Evolutionary conservation across 2,888 invertebrate genomes (phyloP), one percentile per base, ranked within the genome.

Genomic region (Hartigia nigra): DNA sequence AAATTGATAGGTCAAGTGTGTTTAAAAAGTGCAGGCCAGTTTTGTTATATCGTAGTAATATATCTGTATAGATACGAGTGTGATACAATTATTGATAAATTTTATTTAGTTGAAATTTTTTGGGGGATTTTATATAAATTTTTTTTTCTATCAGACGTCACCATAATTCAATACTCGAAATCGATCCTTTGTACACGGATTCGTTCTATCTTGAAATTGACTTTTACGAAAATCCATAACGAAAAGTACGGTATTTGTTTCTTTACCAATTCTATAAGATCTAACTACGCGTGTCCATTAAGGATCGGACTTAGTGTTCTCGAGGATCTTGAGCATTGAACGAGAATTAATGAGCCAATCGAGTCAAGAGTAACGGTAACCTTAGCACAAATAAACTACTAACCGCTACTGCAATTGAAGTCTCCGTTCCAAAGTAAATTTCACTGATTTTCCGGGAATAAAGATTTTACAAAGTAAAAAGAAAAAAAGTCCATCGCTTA

Each of bases 311-410:
- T 55, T 55, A 55, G 55, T 9, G 55, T 23, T 55, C 55, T 55
- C 9, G 23, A 55, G 55, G 79, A 81, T 80, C 83, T 83, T 81
- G 79, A 84, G 85, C 81, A 83, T 81, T 78, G 80, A 80, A 81
- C 85, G 79, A 77, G 82, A 85, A 85, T 86, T 84, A 86, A 86
- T 81, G 84, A 84, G 83, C 81, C 80, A 82, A 23, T 55, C 55
- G 23, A 55, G 23, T 55, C 55, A 9, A 55, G 55, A 55, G 55
- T 55, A 23, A 55, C 55, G 55, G 23, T 55, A 2, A 55, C 9
- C 23, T 23, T 23, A 14, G 23, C 23, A 55, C 9, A 9, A 55
- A 55, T 55, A 23, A 9, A 55, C 9, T 55, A 23, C 55, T 23
- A 23, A 55, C 23, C 23, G 9, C 23, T 55, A 55, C 9, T 55